Conservation (phyloP, 2,888 invertebrate species). For the Micropterix aruncella region DNA sequence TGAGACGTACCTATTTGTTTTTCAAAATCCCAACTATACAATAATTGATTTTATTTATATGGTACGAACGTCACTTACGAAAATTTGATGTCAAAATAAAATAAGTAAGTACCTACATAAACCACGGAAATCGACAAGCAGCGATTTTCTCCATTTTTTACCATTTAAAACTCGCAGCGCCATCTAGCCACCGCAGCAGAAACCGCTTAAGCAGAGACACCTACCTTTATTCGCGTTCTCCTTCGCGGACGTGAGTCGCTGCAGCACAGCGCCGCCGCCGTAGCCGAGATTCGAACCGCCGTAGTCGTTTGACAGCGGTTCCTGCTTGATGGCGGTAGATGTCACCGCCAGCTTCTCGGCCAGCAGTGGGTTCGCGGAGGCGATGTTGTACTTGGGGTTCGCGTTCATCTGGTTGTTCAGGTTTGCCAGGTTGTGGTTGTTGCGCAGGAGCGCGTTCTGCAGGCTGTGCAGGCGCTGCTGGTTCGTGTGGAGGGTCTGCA, state of each 20-base stretch:
- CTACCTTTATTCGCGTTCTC: conserved; percentile 34
- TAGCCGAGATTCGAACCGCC: conserved; percentile 37
- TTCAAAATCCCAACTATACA: too few species aligned
- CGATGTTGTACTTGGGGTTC: conserved; percentile 60
- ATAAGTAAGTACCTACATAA: too few species aligned
- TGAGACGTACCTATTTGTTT: too few species aligned
- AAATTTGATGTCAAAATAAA: too few species aligned
- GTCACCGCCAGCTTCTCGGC: conserved; percentile 75
- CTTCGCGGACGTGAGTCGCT: conserved; percentile 37
- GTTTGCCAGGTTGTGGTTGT: conserved; percentile 8
- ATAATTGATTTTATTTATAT: too few species aligned
- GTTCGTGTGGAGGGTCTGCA: conserved; percentile 23
- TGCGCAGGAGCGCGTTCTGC: conserved; percentile 9
- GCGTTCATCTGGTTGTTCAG: conserved; percentile 19
- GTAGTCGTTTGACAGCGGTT: conserved; percentile 36
- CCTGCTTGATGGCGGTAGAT: conserved; percentile 44
- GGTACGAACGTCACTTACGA: too few species aligned
- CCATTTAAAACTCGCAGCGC: too few species aligned
- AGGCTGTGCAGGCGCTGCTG: conserved; percentile 24
- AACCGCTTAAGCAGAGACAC: neutral
- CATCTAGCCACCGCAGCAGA: neutral
- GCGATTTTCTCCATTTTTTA: too few species aligned
- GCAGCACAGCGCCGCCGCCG: conserved; percentile 35
- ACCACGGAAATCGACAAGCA: too few species aligned
- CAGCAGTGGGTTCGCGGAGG: conserved; percentile 73